Percentiles rank a stretch among this genome's conserved stretches.
Conservation (phyloP, 2,888 invertebrate genomes). For the Eupithecia abbreviata region DNA sequence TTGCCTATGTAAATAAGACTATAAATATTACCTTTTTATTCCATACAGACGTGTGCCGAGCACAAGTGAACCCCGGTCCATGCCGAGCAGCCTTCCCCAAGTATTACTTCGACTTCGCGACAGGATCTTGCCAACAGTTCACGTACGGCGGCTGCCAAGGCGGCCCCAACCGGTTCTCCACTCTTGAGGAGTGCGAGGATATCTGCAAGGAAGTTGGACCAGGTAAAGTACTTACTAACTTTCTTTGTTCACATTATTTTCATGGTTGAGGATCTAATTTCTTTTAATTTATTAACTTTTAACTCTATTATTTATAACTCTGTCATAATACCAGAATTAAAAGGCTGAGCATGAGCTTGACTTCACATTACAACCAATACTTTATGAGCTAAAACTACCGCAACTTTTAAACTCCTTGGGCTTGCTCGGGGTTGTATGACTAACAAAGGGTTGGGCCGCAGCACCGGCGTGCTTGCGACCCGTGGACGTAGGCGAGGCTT, state of each 20-base stretch:
- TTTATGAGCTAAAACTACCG: neutral
- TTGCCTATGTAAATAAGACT: neutral
- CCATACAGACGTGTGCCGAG: slow-evolving; percentile 88
- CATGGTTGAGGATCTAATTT: neutral
- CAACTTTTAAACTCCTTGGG: neutral
- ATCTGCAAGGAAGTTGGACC: slow-evolving; percentile 81
- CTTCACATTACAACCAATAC: slow-evolving; percentile 11
- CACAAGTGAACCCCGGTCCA: slow-evolving; percentile 87
- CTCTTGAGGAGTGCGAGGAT: slow-evolving; percentile 88
- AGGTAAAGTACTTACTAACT: slow-evolving; percentile 50
- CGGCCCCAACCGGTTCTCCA: slow-evolving; percentile 92
- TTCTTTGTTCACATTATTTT: neutral
- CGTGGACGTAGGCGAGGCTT: slow-evolving; percentile 56
- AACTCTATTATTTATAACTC: slow-evolving; percentile 1
- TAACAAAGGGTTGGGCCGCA: slow-evolving; percentile 55
- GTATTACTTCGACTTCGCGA: slow-evolving; percentile 87
- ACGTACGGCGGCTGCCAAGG: slow-evolving; percentile 93
- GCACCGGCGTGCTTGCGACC: slow-evolving; percentile 66
- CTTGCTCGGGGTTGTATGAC: slow-evolving; percentile 30
- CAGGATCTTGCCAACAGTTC: slow-evolving; percentile 88
- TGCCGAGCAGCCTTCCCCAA: slow-evolving; percentile 86
- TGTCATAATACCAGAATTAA: slow-evolving; percentile 25
- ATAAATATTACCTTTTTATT: neutral
- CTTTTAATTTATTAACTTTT: neutral
- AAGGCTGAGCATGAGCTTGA: slow-evolving; percentile 32